These are phyloP conservation scores for Lithophane socia DNA, from an alignment of 2,888 invertebrate species.

Conservation along the genomic window DNA sequence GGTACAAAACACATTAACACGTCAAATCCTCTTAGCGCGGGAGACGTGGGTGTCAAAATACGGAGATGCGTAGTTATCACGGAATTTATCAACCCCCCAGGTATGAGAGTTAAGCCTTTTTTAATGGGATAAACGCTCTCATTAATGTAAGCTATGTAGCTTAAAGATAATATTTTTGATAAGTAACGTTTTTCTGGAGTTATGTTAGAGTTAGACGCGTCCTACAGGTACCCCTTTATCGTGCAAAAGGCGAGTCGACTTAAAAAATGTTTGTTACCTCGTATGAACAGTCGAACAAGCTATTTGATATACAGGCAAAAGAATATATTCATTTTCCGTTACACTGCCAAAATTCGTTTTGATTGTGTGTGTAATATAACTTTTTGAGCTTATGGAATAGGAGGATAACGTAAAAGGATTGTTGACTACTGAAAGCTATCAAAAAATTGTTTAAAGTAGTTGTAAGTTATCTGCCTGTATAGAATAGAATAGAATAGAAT, in stretches of 20 bases:
- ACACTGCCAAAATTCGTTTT: too few species aligned
- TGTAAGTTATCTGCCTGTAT: too few species aligned
- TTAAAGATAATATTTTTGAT: not conserved
- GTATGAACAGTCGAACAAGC: too few species aligned
- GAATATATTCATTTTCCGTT: too few species aligned
- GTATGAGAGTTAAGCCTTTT: slow-evolving; percentile 4
- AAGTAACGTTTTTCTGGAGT: not conserved
- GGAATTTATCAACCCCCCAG: slow-evolving; percentile 27
- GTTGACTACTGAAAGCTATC: too few species aligned
- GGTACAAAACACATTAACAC: slow-evolving; percentile 23
- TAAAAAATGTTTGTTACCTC: too few species aligned
- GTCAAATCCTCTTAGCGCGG: slow-evolving; percentile 36
- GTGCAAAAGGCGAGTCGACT: not conserved
- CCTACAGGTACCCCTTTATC: not conserved
- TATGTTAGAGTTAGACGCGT: not conserved
- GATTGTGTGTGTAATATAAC: too few species aligned
- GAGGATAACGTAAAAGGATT: too few species aligned
- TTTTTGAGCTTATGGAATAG: too few species aligned
- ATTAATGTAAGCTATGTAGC: slow-evolving; percentile 12
- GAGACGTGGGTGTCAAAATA: slow-evolving; percentile 28
- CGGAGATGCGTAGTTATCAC: slow-evolving; percentile 16
- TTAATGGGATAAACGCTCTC: slow-evolving; percentile 18
- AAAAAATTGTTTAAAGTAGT: too few species aligned
- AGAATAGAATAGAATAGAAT: too few species aligned
- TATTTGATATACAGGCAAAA: too few species aligned